A percentile compares a stretch with the other conserved stretches of the same genome.
Evolutionary conservation across 2,797 vertebrate species (phyloP).

Genomic region (Enteromius argenteus): DNA sequence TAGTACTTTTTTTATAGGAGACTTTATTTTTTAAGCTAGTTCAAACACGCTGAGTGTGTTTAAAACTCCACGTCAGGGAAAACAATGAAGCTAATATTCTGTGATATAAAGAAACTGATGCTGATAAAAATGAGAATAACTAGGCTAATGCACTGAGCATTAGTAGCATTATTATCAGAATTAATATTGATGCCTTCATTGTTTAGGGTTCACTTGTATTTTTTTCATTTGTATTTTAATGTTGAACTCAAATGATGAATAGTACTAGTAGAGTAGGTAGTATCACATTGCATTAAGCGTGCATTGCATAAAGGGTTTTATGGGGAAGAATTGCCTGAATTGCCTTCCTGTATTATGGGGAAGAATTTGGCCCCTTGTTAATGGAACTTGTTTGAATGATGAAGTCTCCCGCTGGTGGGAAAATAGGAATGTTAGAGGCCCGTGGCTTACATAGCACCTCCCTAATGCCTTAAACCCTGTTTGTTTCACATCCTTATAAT

Average conservation of each 20-base stretch:
- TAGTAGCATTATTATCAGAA: not conserved
- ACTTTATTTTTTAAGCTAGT: not conserved
- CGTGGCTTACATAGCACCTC: slow-evolving; percentile 48
- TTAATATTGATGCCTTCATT: not conserved
- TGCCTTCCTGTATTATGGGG: slow-evolving; percentile 52
- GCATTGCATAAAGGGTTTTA: slow-evolving; percentile 29
- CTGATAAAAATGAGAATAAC: not conserved
- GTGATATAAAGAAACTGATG: not conserved
- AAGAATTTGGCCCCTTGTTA: slow-evolving; percentile 56
- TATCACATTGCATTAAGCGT: slow-evolving; percentile 17
- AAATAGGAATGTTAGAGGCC: slow-evolving; percentile 54
- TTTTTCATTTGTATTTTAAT: not conserved
- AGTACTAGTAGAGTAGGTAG: not conserved
- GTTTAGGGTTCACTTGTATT: not conserved
- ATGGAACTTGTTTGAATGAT: slow-evolving; percentile 57
- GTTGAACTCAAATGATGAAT: not conserved
- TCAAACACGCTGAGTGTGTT: slow-evolving; percentile 1
- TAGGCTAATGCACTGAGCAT: not conserved
- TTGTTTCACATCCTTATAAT: slow-evolving; percentile 43
- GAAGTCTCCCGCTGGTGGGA: slow-evolving; percentile 67
- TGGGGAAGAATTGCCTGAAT: slow-evolving; percentile 38
- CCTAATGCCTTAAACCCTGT: slow-evolving; percentile 37
- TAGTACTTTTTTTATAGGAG: not conserved
- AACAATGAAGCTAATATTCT: not conserved
- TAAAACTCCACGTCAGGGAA: not conserved